Base-by-base conservation (phyloP, 2,888 invertebrate genomes). In the Drosophila putrida region DNA sequence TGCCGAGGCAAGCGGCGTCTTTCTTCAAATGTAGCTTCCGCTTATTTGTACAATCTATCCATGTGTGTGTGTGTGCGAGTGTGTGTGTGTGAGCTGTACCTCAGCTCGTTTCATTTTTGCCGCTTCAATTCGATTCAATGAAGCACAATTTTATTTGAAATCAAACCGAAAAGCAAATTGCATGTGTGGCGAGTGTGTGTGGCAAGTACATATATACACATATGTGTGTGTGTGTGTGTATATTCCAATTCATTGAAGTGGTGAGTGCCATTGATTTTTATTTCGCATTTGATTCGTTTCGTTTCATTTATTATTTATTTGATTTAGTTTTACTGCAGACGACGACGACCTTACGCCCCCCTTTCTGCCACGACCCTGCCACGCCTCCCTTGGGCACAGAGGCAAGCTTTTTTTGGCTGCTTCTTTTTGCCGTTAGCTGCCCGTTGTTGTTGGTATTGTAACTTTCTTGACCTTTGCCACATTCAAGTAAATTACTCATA, bases 241-340 rank as follows among this genome's bases (percentile, higher is more conserved):
- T 82, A 78, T 82, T 80, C 70, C 83, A 82, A 83, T 82, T 88
- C 83, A 88, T 83, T 88, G 66, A 80, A 88, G 88, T 88, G 86
- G 75, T 78, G 83, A 83, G 83, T 80, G 83, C 72, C 83, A 88
- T 88, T 83, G 88, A 88, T 83, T 88, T 83, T 88, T 83, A 88
- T 88, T 88, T 82, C 88, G 75, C 88, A 83, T 88, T 83, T 83
- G 80, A 83, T 83, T 83, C 83, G 83, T 71, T 82, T 83, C 88
- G 88, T 88, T 88, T 88, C 83, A 82, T 82, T 85, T 83, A 88
- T 83, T 83, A 83, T 83, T 83, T 88, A 83, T 88, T 88, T 88
- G 83, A 83, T 83, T 85, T 83, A 83, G 88, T 85, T 85, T 72
- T 70, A 78, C 86, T 84, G 71, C 88, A 80, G 55, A 67, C 60